Evolutionary conservation across 2,797 vertebrate genomes (phyloP).

Genomic region (Salmo trutta): DNA sequence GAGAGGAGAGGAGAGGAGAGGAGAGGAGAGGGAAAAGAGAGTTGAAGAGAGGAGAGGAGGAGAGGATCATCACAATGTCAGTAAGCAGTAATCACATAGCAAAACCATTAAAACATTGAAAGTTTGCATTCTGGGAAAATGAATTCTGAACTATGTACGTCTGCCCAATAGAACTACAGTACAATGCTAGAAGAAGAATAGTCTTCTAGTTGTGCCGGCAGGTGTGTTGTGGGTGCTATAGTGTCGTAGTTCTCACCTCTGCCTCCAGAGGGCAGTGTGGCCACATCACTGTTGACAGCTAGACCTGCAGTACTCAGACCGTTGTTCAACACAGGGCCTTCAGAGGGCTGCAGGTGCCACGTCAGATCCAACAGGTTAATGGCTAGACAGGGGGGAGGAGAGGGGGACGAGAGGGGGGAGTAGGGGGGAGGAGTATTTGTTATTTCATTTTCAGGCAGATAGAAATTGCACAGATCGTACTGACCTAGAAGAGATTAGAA

Average conservation of each 20-base stretch:
- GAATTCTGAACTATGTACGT: background rate
- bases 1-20: no score
- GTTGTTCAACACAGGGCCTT: conserved; percentile 85
- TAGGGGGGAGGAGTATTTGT: background rate
- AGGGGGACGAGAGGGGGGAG: conserved; percentile 9
- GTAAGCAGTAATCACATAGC: background rate
- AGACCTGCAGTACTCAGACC: conserved; percentile 73
- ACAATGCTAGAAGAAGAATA: background rate
- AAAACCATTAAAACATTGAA: background rate
- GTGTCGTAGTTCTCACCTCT: conserved; percentile 76
- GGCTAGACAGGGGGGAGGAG: conserved; percentile 70
- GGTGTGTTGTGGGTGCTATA: background rate
- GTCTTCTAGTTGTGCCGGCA: background rate
- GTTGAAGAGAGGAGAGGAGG: no score
- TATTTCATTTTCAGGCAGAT: background rate
- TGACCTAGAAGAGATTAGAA: background rate
- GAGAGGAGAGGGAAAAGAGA: no score
- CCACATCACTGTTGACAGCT: conserved; percentile 77
- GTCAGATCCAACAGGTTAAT: conserved; percentile 90
- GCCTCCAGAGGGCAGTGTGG: conserved; percentile 83
- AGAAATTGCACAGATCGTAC: background rate
- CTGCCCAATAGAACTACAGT: background rate
- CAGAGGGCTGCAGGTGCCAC: conserved; percentile 87
- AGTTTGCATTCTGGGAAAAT: background rate
- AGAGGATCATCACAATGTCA: background rate